Conservation (phyloP, 53 echinoderm and acorn worm species). For the Glandiceps talaboti region DNA sequence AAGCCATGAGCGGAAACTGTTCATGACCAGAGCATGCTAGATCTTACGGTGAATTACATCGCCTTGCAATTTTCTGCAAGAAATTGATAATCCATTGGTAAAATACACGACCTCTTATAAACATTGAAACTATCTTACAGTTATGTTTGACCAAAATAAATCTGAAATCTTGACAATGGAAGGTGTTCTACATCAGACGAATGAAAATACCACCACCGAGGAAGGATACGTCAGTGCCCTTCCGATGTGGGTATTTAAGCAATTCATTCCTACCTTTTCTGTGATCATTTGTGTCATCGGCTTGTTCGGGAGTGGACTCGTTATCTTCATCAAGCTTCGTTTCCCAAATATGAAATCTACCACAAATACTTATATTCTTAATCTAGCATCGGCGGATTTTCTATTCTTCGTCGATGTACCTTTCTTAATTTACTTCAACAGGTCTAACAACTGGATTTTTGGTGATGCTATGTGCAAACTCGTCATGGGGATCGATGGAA, state of each 20-base stretch:
- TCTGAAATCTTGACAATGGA: too few species aligned
- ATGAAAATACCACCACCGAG: not conserved
- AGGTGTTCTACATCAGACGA: too few species aligned
- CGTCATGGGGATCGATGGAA: slow-evolving; percentile 30
- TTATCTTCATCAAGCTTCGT: slow-evolving; percentile 28
- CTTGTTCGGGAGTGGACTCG: slow-evolving; percentile 25
- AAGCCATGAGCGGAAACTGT: too few species aligned
- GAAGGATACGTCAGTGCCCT: not conserved
- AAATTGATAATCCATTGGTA: too few species aligned
- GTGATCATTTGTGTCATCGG: slow-evolving; percentile 28
- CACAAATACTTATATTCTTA: slow-evolving; percentile 44
- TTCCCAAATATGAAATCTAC: slow-evolving; percentile 42
- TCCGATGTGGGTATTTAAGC: not conserved
- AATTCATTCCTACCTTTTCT: slow-evolving; percentile 12
- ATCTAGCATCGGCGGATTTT: slow-evolving; percentile 36
- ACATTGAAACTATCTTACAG: too few species aligned
- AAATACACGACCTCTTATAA: too few species aligned
- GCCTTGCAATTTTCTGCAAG: not conserved
- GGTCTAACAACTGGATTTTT: not conserved
- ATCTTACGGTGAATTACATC: too few species aligned
- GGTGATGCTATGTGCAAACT: slow-evolving; percentile 26
- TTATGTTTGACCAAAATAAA: too few species aligned
- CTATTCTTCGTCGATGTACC: slow-evolving; percentile 20
- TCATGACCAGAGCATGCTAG: too few species aligned
- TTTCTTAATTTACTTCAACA: slow-evolving; percentile 11